Base-by-base conservation (phyloP, 2,797 vertebrate genomes). In the Schizopygopsis malacanthus region DNA sequence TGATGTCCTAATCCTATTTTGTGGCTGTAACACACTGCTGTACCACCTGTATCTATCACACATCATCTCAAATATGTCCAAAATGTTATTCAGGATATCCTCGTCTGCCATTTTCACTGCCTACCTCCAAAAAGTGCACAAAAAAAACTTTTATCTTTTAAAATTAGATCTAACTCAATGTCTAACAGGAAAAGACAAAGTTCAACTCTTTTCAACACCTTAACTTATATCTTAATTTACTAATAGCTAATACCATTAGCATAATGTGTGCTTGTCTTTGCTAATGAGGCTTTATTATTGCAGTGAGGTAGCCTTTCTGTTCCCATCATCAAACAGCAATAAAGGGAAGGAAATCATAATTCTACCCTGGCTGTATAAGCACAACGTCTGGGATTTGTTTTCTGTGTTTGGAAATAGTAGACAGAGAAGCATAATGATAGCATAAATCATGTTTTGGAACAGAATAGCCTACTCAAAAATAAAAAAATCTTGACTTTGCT, bases 241-340 rank as follows among this genome's bases (percentile, higher is more conserved):
- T 94, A 84, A 93, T 94, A 92, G 93, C 90, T 90, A 92, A 91
- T 91, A 88, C 91, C 90, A 93, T 93, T 93, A 94, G 90, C 92
- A 92, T 93, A 90, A 88, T 92, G 91, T 94, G 91, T 92, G 89
- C 91, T 90, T 92, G 88, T 93, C 89, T 93, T 93, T 93, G 93
- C 89, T 93, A 95, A 95, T 94, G 90, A 93, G 87, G 83, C 41
- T 90, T 93, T 94, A 92, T 91, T 89, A 92, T 93, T 92, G 94
- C 93, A 94, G 94, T 90, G 88, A 93, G 89, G 91, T 90, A 93
- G 91, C 90, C 85, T 75, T 85, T 80, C 75, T 59, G 12, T 86
- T 92, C 75, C 63, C 76, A 89, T 92, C 92, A 93, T 92, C 91
- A 91, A 85, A 91, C 87, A 71, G 87, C 85, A 86, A 84, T 88